Base-by-base conservation (phyloP, 2,888 invertebrate genomes). In the Mimachlamys varia region DNA sequence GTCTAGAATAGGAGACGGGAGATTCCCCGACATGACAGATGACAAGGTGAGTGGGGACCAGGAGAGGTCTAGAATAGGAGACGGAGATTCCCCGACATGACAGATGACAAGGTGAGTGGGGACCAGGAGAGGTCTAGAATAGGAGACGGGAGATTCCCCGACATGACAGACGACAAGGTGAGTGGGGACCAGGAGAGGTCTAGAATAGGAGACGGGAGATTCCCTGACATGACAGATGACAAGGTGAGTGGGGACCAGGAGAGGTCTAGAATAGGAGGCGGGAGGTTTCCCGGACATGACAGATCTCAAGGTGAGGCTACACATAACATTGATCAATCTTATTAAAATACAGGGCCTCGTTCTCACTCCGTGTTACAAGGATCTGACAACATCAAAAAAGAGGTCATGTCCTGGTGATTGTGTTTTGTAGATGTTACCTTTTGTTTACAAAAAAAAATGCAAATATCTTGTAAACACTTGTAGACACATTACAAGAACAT, bases 11-110 rank as follows among this genome's bases (percentile, higher is more conserved):
- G 93, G 94, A 33, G 95, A 95, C 89, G 88, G 95, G 13, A 92
- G 94, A 90, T 94, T 94, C 55, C 89, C 92, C 37, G 22, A 87
- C 12, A 53, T 58, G 37, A 88, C 38, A 17, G 91, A 90, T 37
- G 94, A 94, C 55, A 94, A 94, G 92, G n/a, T n/a, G n/a, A n/a
- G n/a, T 10, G 95, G 95, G 53, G 91, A 93, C 0, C 93, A 95
- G 92, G 90, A 95, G 19, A 91, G 94, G 53, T 91, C 90, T 87
- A 93, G 94, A 89, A 87, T 93, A 4, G 93, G 94, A 33, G 95
- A 95, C 89, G 88, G 95, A 12, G 94, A 90, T 94, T 94, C 55
- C 89, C 92, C 37, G 22, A 87, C 12, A 53, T 58, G 37, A 88
- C 38, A 17, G 91, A 90, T 37, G 94, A 94, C 55, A 94, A 94